Percentiles rank a stretch among this genome's conserved stretches.
These are phyloP conservation scores for Pyrrhia umbra DNA, from an alignment of 2,888 invertebrate genomes.

Conservation along the genomic window DNA sequence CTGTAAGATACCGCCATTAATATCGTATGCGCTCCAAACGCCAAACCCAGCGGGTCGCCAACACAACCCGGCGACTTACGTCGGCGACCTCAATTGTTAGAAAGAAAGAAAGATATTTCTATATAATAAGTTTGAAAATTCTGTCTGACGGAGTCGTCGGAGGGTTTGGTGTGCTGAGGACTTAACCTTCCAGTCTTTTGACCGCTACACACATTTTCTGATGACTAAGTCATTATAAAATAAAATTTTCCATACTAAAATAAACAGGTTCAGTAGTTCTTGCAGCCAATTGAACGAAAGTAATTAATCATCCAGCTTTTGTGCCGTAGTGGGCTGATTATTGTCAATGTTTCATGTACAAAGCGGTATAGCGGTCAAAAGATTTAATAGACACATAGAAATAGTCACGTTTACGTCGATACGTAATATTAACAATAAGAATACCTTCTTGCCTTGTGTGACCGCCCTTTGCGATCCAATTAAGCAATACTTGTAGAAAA, in stretches of 20 bases:
- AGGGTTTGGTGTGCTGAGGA: no score
- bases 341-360: conserved; percentile 3
- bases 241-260: neutral
- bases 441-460: conserved; percentile 36
- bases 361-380: conserved; percentile 46
- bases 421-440: conserved; percentile 27
- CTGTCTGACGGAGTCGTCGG: no score
- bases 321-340: conserved; percentile 11
- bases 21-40: neutral
- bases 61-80: no score
- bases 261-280: neutral
- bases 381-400: conserved; percentile 30
- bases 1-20: conserved; percentile 8
- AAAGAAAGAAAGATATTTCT: no score
- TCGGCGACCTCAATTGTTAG: no score
- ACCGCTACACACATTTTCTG: conserved; percentile 34
- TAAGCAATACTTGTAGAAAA: conserved; percentile 8
- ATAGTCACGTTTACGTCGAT: conserved; percentile 26
- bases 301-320: conserved; percentile 12
- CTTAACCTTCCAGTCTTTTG: conserved; percentile 42
- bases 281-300: conserved; percentile 5
- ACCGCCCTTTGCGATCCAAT: conserved; percentile 6
- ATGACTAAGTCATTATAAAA: neutral
- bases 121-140: no score
- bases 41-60: no score